phyloP scores from a whole-genome alignment of 1,140 invertebrate species.

The Drosophila micromelanica region DNA sequence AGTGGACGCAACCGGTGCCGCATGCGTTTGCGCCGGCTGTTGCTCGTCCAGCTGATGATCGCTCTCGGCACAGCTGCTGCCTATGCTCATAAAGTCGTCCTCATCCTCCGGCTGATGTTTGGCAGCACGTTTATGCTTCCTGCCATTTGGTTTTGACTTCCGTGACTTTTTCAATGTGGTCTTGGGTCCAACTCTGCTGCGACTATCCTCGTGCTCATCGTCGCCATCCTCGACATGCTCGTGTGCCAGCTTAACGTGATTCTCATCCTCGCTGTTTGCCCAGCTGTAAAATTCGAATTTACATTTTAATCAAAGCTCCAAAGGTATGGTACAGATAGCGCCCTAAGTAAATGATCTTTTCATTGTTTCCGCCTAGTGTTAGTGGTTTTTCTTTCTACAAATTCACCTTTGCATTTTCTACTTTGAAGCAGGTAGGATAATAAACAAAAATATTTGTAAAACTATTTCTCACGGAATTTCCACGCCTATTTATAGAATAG shows the following conservation, averaged over 20 bases:
- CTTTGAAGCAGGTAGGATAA: no score
- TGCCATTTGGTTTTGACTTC: slow-evolving; percentile 43
- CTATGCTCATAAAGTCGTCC: slow-evolving; percentile 72
- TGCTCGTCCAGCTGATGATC: slow-evolving; percentile 27
- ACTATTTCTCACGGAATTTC: no score
- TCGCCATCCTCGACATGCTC: slow-evolving; percentile 53
- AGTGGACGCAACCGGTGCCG: background rate
- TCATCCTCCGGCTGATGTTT: slow-evolving; percentile 50
- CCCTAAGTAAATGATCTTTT: no score
- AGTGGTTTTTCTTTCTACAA: no score
- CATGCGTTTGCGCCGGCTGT: slow-evolving; percentile 15
- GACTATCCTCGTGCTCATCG: slow-evolving; percentile 68
- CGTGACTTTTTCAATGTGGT: slow-evolving; percentile 63
- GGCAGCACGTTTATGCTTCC: slow-evolving; percentile 37
- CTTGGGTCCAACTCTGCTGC: slow-evolving; percentile 44
- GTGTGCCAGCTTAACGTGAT: slow-evolving; percentile 28
- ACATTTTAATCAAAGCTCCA: background rate
- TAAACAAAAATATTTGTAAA: no score
- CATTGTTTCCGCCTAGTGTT: no score
- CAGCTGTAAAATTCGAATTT: slow-evolving; percentile 8
- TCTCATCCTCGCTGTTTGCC: slow-evolving; percentile 46
- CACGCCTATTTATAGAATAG: no score
- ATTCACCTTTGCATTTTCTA: no score
- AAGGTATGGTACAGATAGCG: background rate
- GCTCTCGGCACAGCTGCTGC: slow-evolving; percentile 60